phyloP scores from a whole-genome alignment of 37 sponge, comb jelly and placozoan species.

The Oopsacas minuta region DNA sequence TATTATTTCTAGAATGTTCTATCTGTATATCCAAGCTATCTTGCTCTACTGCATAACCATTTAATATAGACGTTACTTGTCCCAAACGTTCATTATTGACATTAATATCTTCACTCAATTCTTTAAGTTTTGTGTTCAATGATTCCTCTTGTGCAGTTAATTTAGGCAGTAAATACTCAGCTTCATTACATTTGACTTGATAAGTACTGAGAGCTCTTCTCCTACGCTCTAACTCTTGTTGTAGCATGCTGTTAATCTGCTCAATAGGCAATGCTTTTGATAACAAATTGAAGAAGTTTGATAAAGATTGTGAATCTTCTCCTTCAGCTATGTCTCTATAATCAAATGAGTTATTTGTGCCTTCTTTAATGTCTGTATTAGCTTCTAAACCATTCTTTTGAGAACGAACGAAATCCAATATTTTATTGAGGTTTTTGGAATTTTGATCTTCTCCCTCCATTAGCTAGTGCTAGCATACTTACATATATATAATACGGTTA shows the following conservation, averaged over 20 bases:
- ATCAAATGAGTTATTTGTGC: background rate
- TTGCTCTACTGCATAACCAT: background rate
- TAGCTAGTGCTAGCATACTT: too few species aligned
- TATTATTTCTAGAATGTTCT: background rate
- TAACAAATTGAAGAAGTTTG: background rate
- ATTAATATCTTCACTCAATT: background rate
- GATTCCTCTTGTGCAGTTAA: background rate
- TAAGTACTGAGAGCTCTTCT: background rate
- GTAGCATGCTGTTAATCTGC: background rate
- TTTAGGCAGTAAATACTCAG: background rate
- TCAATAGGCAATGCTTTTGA: constrained; percentile 5
- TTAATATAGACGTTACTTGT: background rate
- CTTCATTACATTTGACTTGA: background rate
- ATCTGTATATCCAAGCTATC: background rate
- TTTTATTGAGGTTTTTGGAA: background rate
- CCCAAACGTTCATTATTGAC: background rate
- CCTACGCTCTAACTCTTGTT: constrained; percentile 14
- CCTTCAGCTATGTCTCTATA: background rate
- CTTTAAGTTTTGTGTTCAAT: background rate
- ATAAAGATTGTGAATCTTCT: background rate
- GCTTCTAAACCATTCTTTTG: background rate
- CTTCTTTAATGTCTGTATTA: background rate
- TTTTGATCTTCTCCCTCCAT: background rate
- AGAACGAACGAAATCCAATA: background rate
- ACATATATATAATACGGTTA: too few species aligned